Evolutionary conservation across 2,888 invertebrate species (phyloP).

Genomic region (Brachypalpus laphriformis): DNA sequence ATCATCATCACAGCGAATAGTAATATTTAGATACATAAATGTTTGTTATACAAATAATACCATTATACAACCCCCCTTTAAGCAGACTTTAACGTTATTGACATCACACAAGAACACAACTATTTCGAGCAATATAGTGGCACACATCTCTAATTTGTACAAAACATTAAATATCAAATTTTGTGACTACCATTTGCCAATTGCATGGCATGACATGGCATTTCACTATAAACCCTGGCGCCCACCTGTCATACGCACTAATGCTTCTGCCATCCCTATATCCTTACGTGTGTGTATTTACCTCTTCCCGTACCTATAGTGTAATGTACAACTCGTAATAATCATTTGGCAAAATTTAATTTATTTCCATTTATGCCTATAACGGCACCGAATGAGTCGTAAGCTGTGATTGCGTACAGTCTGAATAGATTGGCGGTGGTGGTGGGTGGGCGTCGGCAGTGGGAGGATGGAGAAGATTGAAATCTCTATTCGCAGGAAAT

Average conservation of each 20-base stretch:
- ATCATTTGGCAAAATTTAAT: conserved; percentile 72
- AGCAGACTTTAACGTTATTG: background rate
- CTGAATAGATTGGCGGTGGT: conserved; percentile 5
- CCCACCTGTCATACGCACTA: conserved; percentile 46
- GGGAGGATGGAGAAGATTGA: conserved; percentile 53
- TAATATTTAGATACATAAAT: background rate
- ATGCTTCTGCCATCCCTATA: background rate
- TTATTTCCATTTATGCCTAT: conserved; percentile 62
- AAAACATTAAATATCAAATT: conserved; percentile 8
- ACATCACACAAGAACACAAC: conserved; percentile 3
- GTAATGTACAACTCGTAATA: conserved; percentile 43
- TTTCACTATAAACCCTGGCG: background rate
- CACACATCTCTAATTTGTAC: background rate
- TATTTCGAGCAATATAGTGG: background rate
- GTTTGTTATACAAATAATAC: conserved; percentile 3
- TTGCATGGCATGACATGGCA: conserved; percentile 38
- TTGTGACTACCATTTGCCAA: conserved; percentile 29
- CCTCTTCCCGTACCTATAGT: background rate
- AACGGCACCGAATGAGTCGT: conserved; percentile 45
- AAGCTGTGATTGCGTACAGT: conserved; percentile 56
- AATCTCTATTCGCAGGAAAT: conserved; percentile 67
- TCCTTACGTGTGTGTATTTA: background rate
- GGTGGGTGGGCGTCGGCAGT: background rate
- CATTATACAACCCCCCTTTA: background rate
- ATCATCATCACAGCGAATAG: conserved; percentile 1